Conservation (phyloP, 2,888 invertebrate genomes). For the Metallyticus violacea region DNA sequence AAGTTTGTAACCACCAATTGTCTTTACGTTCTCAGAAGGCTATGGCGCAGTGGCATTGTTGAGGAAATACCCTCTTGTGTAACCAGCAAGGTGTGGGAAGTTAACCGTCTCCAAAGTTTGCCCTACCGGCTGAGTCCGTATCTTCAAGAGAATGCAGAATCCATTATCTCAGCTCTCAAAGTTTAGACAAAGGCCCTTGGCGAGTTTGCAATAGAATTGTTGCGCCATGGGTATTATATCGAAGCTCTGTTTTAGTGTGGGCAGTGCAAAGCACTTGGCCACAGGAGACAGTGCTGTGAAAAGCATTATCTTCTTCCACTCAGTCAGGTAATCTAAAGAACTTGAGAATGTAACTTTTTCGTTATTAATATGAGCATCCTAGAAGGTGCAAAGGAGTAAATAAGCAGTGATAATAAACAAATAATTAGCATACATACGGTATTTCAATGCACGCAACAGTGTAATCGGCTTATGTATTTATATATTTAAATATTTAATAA, state of each 20-base stretch:
- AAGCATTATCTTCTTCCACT: too few species aligned
- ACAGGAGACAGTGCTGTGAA: neutral
- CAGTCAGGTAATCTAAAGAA: too few species aligned
- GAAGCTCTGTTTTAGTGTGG: neutral
- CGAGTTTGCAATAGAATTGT: neutral
- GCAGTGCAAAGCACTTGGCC: neutral
- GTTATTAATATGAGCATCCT: too few species aligned
- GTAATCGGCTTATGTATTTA: too few species aligned
- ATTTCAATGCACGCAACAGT: too few species aligned
- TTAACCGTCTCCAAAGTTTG: neutral
- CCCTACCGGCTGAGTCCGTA: too few species aligned
- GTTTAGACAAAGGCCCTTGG: neutral
- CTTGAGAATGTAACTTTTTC: too few species aligned
- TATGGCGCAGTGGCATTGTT: neutral
- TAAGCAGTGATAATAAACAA: too few species aligned
- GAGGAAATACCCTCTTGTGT: neutral
- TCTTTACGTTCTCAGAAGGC: neutral
- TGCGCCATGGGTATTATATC: neutral
- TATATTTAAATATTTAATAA: too few species aligned
- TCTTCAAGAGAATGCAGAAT: neutral
- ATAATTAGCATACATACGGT: too few species aligned
- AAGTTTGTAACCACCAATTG: neutral
- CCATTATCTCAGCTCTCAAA: neutral
- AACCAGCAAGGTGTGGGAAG: neutral
- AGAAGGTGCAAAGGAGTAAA: too few species aligned